Percentiles rank a stretch among this genome's conserved stretches.
Conservation (phyloP, 2,113 vertebrate genomes). For the Pionites leucogaster region DNA sequence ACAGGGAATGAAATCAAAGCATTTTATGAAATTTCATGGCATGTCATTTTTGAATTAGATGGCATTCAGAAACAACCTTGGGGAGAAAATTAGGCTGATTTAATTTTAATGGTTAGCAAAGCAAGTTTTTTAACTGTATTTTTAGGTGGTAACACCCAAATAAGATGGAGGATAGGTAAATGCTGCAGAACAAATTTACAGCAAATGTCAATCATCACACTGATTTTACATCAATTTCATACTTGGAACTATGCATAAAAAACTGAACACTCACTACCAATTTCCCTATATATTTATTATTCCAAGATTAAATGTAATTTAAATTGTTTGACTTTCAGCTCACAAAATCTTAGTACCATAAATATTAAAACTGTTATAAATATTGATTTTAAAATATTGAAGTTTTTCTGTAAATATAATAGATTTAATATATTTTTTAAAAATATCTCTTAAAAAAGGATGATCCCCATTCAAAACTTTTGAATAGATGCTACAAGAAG, state of each 20-base stretch:
- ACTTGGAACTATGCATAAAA: background rate
- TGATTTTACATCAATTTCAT: conserved; percentile 21
- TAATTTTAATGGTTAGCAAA: background rate
- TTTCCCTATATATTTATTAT: conserved; percentile 19
- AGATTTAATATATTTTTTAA: background rate
- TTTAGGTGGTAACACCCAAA: background rate
- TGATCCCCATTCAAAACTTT: background rate
- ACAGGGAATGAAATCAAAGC: background rate
- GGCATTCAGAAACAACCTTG: background rate
- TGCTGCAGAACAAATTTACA: background rate
- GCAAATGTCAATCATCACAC: background rate
- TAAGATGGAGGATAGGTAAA: background rate
- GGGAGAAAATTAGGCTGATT: background rate
- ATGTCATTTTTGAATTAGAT: background rate
- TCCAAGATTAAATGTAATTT: background rate
- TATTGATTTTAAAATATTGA: conserved; percentile 19
- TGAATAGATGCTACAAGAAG: background rate
- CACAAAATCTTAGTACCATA: background rate
- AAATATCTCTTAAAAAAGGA: background rate
- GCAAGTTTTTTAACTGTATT: background rate
- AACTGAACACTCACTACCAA: background rate
- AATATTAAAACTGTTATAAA: conserved; percentile 26
- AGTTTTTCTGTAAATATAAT: background rate
- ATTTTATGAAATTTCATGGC: background rate
- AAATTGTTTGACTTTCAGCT: background rate